Evolutionary conservation across 37 sponge, comb jelly and placozoan species (phyloP).

Genomic region (Ephydatia muelleri): DNA sequence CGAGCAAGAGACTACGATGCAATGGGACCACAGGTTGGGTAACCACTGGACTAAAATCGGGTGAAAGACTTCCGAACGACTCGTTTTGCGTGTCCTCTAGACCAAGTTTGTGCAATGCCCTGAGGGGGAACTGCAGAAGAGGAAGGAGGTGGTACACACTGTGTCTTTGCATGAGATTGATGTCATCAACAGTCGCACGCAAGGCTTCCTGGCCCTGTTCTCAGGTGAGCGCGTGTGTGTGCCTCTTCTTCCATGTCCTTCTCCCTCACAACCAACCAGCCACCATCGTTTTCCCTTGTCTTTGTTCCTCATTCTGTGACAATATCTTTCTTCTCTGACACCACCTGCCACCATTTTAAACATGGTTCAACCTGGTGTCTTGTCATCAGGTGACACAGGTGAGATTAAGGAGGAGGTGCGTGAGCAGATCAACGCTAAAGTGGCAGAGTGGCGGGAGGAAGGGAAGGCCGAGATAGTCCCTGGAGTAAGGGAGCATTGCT

Average conservation of each 20-base stretch:
- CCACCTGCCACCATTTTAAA: neutral
- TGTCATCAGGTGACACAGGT: conserved; percentile 86
- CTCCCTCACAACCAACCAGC: neutral
- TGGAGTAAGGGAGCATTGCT: conserved; percentile 63
- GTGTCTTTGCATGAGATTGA: conserved; percentile 98
- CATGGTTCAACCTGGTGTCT: neutral
- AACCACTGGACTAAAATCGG: neutral
- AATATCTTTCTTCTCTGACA: neutral
- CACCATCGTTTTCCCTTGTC: neutral
- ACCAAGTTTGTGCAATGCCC: conserved; percentile 99
- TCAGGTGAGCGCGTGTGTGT: conserved; percentile 69
- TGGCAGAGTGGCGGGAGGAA: conserved; percentile 98
- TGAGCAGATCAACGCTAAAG: conserved; percentile 98
- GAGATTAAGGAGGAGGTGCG: conserved; percentile 96
- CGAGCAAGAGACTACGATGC: conserved; percentile 98
- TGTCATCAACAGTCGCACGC: conserved; percentile 96
- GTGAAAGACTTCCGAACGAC: neutral
- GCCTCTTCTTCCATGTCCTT: neutral
- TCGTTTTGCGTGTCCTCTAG: conserved; percentile 24
- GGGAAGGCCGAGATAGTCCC: conserved; percentile 99
- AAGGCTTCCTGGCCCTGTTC: conserved; percentile 98
- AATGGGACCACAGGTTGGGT: conserved; percentile 95
- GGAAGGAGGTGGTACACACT: conserved; percentile 98
- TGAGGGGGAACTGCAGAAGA: conserved; percentile 97
- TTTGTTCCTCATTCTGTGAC: neutral